phyloP scores from a whole-genome alignment of 1,140 invertebrate species.

The Grapholita molesta region DNA sequence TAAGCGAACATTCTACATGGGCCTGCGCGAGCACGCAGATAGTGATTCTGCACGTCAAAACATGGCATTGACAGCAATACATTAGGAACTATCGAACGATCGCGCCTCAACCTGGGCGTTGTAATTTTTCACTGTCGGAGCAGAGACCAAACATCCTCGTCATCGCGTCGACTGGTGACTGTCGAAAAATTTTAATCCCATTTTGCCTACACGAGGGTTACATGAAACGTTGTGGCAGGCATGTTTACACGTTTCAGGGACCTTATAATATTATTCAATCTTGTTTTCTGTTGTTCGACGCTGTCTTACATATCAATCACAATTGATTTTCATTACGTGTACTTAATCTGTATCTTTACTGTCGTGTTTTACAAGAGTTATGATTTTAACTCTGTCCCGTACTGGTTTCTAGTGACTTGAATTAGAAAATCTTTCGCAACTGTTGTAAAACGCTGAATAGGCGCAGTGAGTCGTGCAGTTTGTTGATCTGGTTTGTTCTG shows the following conservation, averaged over 20 bases:
- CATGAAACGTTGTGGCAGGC: slow-evolving; percentile 41
- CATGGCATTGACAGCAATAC: slow-evolving; percentile 69
- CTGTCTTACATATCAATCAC: slow-evolving; percentile 8
- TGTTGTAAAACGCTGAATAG: slow-evolving; percentile 33
- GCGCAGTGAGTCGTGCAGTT: slow-evolving; percentile 40
- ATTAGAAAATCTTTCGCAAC: slow-evolving; percentile 30
- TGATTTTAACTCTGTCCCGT: slow-evolving; percentile 29
- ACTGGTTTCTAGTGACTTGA: slow-evolving; percentile 30
- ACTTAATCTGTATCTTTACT: slow-evolving; percentile 29
- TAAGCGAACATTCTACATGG: slow-evolving; percentile 47
- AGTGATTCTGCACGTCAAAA: slow-evolving; percentile 66
- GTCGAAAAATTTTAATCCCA: slow-evolving; percentile 62
- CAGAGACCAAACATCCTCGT: slow-evolving; percentile 58
- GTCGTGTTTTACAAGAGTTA: slow-evolving; percentile 44
- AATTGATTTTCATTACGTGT: neutral
- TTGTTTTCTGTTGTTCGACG: neutral
- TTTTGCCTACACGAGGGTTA: slow-evolving; percentile 40
- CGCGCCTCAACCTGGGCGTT: slow-evolving; percentile 45
- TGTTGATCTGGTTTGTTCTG: slow-evolving; percentile 51
- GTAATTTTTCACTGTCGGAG: slow-evolving; percentile 72
- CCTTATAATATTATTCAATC: slow-evolving; percentile 12
- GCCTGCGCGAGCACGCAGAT: slow-evolving; percentile 37
- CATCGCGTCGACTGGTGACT: slow-evolving; percentile 63
- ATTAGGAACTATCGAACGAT: slow-evolving; percentile 69
- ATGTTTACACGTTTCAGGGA: slow-evolving; percentile 21